Evolutionary conservation across 2,797 vertebrate species (phyloP), one percentile per base, ranked within the genome.

Genomic region (Catamblyrhynchus diadema): DNA sequence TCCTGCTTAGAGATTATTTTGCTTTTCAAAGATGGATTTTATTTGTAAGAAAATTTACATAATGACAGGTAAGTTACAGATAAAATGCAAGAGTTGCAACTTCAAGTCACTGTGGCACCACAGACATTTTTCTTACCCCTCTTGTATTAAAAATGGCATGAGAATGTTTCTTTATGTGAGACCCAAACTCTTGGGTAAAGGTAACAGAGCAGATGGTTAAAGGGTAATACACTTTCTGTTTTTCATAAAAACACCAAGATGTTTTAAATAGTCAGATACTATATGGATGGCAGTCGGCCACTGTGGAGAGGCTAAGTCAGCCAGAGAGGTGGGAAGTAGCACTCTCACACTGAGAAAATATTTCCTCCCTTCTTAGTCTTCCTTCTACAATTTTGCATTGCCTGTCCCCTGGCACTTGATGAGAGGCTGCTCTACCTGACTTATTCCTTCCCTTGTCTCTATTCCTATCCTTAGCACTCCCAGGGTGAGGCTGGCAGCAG

Each of bases 41-140:
- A 35, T 85, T 61, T 78, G 37, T 32, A 60, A 72, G 66, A 65
- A 51, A 73, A 60, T 72, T 23, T 21, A 23, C 28, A 10, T 6
- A 10, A 17, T 28, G 54, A 6, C 47, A 22, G 16, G 2, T 41
- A 42, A 57, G 21, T 64, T 74, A 59, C 25, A 74, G 45, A 14
- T 25, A 81, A 88, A 93, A 75, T n/a, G 47, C 82, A 75, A 81
- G 61, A 81, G 4, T 41, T 81, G 70, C 79, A 86, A 12, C 69
- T 81, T 87, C 22, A 47, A 41, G 47, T 20, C 1, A 1, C 51
- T 48, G 10, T 44, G 41, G 51, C 32, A 53, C 28, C 1, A 0
- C 86, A 83, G 70, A 42, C 0, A 1, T 57, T 90, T 86, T 88
- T 62, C 50, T 59, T 81, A 60, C n/a, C 17, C 4, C 30, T 75